Percentiles rank a stretch among this genome's conserved stretches.
These are phyloP conservation scores for Philypnodon macrostomus DNA, from an alignment of 2,797 vertebrate genomes.

Conservation along the genomic window DNA sequence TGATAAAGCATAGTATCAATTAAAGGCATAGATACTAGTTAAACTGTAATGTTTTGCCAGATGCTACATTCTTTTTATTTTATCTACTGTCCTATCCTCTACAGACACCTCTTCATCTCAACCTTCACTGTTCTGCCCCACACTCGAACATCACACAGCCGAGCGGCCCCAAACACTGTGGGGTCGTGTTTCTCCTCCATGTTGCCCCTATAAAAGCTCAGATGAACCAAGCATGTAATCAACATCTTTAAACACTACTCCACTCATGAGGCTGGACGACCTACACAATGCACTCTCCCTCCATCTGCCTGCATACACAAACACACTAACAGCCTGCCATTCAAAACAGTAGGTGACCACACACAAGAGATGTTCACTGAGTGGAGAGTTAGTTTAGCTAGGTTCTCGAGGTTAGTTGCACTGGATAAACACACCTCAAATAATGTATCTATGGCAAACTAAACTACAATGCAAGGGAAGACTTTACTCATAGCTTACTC, in stretches of 20 bases:
- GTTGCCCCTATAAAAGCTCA: slow-evolving; percentile 43
- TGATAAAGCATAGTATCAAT: not conserved
- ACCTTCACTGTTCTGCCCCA: slow-evolving; percentile 13
- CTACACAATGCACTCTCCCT: slow-evolving; percentile 60
- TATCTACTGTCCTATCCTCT: slow-evolving; percentile 1
- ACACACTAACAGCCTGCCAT: slow-evolving; percentile 54
- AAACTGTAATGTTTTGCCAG: too few species aligned
- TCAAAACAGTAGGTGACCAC: slow-evolving; percentile 60
- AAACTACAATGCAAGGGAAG: slow-evolving; percentile 3
- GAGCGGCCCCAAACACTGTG: slow-evolving; percentile 18
- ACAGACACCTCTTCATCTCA: slow-evolving; percentile 1
- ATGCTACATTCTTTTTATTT: not conserved
- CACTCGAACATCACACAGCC: slow-evolving; percentile 24
- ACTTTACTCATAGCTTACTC: not conserved
- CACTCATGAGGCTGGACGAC: slow-evolving; percentile 55
- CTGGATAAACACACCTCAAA: too few species aligned
- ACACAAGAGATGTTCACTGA: slow-evolving; percentile 23
- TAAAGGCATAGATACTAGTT: too few species aligned
- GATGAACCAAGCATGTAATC: slow-evolving; percentile 39
- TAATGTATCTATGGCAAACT: too few species aligned
- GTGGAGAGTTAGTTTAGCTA: slow-evolving; percentile 23
- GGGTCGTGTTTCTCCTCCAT: slow-evolving; percentile 23
- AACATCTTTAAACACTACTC: slow-evolving; percentile 33
- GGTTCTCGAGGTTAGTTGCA: slow-evolving; percentile 52
- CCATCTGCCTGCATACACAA: slow-evolving; percentile 57